These are phyloP conservation scores for Meandrina meandrites DNA, from an alignment of 92 coral and sea anemone species.

Conservation along the genomic window DNA sequence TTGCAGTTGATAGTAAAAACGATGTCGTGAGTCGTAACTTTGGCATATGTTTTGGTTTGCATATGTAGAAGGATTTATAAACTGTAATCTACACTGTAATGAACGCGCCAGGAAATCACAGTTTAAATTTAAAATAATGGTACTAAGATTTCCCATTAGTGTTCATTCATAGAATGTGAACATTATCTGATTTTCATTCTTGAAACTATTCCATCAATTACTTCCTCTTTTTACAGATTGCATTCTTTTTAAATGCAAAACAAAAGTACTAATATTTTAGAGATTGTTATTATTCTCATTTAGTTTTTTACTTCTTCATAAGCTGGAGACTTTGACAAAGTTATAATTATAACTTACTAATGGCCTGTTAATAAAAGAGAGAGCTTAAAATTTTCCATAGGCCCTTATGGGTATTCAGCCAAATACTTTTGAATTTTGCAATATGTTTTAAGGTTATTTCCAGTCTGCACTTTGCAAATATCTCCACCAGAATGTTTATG, in stretches of 20 bases:
- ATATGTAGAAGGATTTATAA: background rate
- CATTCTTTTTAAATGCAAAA: background rate
- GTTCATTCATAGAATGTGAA: background rate
- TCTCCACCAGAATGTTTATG: too few relatives aligned
- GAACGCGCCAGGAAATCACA: background rate
- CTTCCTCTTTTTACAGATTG: background rate
- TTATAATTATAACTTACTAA: background rate
- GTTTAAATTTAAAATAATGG: background rate
- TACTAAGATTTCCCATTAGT: background rate
- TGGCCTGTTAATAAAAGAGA: background rate
- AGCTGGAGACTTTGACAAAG: constrained; percentile 7
- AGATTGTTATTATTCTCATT: background rate
- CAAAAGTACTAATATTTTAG: background rate
- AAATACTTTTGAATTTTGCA: too few relatives aligned
- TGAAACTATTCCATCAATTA: background rate
- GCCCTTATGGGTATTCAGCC: too few relatives aligned
- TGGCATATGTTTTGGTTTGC: background rate
- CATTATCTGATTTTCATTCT: background rate
- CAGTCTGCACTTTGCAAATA: too few relatives aligned
- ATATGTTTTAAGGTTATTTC: too few relatives aligned
- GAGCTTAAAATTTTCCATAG: too few relatives aligned
- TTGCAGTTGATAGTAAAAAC: background rate
- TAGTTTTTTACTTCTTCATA: background rate
- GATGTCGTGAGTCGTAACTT: background rate
- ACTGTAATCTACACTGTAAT: background rate